A percentile compares a stretch with the other conserved stretches of the same genome.
Conservation (phyloP, 2,797 vertebrate genomes). For the Oreochromis grahami region DNA sequence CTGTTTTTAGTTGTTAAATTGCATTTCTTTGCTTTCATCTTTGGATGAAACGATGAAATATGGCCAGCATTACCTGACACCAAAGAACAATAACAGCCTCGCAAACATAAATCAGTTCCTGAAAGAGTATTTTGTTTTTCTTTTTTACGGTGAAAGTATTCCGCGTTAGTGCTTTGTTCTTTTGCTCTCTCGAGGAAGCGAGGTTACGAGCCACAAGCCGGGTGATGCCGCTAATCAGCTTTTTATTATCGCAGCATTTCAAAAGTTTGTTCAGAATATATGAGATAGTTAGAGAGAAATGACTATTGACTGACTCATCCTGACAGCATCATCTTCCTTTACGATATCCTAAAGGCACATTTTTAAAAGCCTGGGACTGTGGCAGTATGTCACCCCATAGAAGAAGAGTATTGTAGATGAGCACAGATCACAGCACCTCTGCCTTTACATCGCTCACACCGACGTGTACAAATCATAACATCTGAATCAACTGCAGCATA, state of each 20-base stretch:
- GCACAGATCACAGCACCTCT: neutral
- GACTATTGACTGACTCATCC: neutral
- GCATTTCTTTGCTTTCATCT: slow-evolving; percentile 52
- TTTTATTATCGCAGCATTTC: slow-evolving; percentile 23
- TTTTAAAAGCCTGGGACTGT: neutral
- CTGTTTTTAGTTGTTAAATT: slow-evolving; percentile 40
- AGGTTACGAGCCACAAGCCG: slow-evolving; percentile 7
- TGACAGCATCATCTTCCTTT: neutral
- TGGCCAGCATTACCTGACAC: slow-evolving; percentile 50
- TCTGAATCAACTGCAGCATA: neutral
- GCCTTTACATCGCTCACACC: neutral
- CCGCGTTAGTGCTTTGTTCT: slow-evolving; percentile 15
- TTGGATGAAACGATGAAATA: slow-evolving; percentile 51
- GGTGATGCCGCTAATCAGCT: slow-evolving; percentile 3
- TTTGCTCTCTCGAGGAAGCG: slow-evolving; percentile 3
- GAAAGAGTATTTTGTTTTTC: slow-evolving; percentile 28
- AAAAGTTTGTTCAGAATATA: slow-evolving; percentile 16
- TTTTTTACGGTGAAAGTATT: neutral
- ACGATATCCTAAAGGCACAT: neutral
- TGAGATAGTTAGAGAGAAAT: neutral
- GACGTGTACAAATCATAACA: neutral
- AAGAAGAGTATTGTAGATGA: neutral
- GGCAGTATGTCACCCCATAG: neutral
- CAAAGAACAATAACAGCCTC: slow-evolving; percentile 40
- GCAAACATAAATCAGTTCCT: slow-evolving; percentile 46